Evolutionary conservation across 2,797 vertebrate genomes (phyloP), one percentile per base, ranked within the genome.

Genomic region (Notolabrus celidotus): DNA sequence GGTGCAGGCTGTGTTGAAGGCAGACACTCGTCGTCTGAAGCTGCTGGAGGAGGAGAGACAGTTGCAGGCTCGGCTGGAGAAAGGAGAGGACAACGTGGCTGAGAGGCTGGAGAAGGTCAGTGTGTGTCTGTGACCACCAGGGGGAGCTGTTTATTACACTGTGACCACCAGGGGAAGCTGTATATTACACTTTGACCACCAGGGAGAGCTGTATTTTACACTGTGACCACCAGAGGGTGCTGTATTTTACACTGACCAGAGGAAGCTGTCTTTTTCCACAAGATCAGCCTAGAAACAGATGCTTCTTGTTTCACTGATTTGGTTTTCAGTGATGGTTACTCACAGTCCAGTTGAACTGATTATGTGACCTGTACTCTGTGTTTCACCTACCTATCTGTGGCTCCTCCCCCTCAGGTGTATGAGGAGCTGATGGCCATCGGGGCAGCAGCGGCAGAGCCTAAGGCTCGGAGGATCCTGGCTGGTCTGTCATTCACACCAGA

Each of bases 401-500:
- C 4, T 57, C 7, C 17, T 36, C 16, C 38, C 1, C 1, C 0
- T 4, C 80, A 98, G 97, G 95, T 98, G 0, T 97, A 97, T 14
- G 97, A 98, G 38, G 97, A 98, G 80, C 63, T 98, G 29, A 88
- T 95, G 65, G 95, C 89, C 0, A 96, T 93, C 0, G 96, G 97
- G 39, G 96, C 97, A 0, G 97, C 95, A 0, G 94, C 96, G 4
- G 96, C 96, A 0, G 96, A 97, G 82, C 92, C 97, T 45, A 97
- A 96, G 81, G 97, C 97, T 7, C 93, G 96, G 2, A 89, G 97
- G 69, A 98, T 98, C 86, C 86, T 98, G 86, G 97, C 96, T 7
- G 97, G 97, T 89, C 86, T 98, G 79, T 94, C 95, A 1, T 98
- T 98, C 12, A 97, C 96, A 43, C 88, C 96, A 0, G 96, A 97